Base-by-base conservation (phyloP, 2,888 invertebrate genomes). In the Thereva nobilitata region DNA sequence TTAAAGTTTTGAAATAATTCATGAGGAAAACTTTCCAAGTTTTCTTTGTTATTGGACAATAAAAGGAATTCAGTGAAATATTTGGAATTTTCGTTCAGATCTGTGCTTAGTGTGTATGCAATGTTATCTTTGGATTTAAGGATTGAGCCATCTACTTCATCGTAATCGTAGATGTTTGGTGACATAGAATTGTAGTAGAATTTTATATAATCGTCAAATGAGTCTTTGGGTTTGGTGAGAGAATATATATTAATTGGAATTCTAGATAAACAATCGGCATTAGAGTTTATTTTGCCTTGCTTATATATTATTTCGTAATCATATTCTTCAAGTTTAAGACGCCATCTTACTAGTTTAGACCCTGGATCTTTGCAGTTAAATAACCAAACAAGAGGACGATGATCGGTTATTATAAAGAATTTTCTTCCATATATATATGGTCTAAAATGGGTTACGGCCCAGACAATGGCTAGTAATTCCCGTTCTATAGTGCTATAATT, bases 1-100 rank as follows among this genome's bases (percentile, higher is more conserved):
- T 68, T 68, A n/a, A 49, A 59, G 35, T 10, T 63, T 12, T 64
- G 67, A 41, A 53, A 63, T n/a, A 69, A 44, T 49, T 63, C 67
- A 41, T 69, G 67, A 1, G 63, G 45, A 23, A 49, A 10, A 49
- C 37, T 23, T 52, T 52, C 40, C 10, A 63, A 38, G 6, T 40
- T 7, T 53, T 41, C 53, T 41, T 41, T 52, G n/a, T 50, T 63
- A 23, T 53, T 10, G 3, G 53, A 64, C 9, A 34, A 12, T 6
- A 35, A 9, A 4, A 49, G 10, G 3, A 64, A 34, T 10, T 53
- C 64, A 8, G 7, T 2, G 12, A 34, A 53, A 53, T 9, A 53
- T 40, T 53, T 64, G 34, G 52, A 42, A n/a, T 37, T 35, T 10
- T 53, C 53, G 10, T 50, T 10, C 3, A 63, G 10, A 63, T 63